Conservation (phyloP, 2,113 vertebrate genomes). For the Nibea coibor region DNA sequence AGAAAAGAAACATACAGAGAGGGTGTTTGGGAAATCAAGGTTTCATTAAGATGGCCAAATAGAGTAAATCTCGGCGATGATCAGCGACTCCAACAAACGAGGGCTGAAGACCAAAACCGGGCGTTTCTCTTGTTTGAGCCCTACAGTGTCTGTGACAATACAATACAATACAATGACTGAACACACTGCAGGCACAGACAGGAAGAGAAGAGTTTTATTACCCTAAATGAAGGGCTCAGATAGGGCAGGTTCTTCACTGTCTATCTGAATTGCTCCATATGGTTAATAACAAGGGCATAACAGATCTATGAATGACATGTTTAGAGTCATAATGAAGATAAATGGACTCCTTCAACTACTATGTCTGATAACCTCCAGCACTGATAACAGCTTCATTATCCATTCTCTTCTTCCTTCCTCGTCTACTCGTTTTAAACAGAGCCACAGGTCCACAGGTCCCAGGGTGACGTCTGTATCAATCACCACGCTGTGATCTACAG, state of each 20-base stretch:
- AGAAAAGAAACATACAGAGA: conserved; percentile 65
- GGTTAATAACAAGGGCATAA: conserved; percentile 35
- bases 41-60: conserved; percentile 78
- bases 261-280: conserved; percentile 48
- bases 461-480: conserved; percentile 43
- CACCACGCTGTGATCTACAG: conserved; percentile 51
- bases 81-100: conserved; percentile 31
- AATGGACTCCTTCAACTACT: conserved; percentile 51
- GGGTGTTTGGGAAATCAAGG: conserved; percentile 77
- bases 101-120: conserved; percentile 14
- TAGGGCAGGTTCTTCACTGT: conserved; percentile 28
- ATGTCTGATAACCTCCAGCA: conserved; percentile 59
- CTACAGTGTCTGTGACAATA: conserved; percentile 14
- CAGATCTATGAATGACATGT: conserved; percentile 47
- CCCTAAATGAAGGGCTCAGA: conserved; percentile 21
- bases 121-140: conserved; percentile 20
- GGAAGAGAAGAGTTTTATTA: conserved; percentile 36
- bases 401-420: neutral
- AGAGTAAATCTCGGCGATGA: conserved; percentile 50
- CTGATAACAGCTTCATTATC: conserved; percentile 69
- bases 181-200: conserved; percentile 14
- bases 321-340: conserved; percentile 66
- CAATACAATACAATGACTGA: no score
- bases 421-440: conserved; percentile 25
- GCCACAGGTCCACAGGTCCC: conserved; percentile 18